Conservation (phyloP, 64 coral and sea anemone genomes). For the Stichodactyla mertensii region DNA sequence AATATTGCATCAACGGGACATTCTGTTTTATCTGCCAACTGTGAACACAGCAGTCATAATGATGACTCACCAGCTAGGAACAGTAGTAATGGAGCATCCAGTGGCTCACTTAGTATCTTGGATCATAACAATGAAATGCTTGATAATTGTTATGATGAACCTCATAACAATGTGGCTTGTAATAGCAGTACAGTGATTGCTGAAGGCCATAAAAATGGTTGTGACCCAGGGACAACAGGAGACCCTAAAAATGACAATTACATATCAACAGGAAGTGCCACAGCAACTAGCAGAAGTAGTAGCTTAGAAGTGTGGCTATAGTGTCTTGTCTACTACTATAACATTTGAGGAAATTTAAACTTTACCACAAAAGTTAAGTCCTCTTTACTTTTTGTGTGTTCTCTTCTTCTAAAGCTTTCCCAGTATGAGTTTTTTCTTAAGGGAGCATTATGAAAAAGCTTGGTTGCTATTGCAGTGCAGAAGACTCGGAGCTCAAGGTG, state of each 20-base stretch:
- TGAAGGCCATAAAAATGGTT: background rate
- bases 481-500: no score
- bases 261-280: background rate
- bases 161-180: background rate
- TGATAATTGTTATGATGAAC: background rate
- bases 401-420: no score
- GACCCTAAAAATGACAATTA: background rate
- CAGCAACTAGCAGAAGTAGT: background rate
- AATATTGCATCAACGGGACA: background rate
- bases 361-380: no score
- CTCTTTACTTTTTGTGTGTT: no score
- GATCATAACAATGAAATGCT: background rate
- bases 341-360: no score
- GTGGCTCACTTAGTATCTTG: background rate
- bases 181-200: background rate
- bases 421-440: background rate
- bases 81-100: background rate
- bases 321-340: no score
- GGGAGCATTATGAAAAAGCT: background rate
- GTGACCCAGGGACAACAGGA: background rate
- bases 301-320: background rate
- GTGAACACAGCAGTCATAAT: background rate
- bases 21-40: background rate
- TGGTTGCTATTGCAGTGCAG: background rate
- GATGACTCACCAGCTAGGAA: background rate